Percentiles rank a stretch among this genome's conserved stretches.
Conservation (phyloP, 2,888 invertebrate genomes). For the Nudaria mundana region DNA sequence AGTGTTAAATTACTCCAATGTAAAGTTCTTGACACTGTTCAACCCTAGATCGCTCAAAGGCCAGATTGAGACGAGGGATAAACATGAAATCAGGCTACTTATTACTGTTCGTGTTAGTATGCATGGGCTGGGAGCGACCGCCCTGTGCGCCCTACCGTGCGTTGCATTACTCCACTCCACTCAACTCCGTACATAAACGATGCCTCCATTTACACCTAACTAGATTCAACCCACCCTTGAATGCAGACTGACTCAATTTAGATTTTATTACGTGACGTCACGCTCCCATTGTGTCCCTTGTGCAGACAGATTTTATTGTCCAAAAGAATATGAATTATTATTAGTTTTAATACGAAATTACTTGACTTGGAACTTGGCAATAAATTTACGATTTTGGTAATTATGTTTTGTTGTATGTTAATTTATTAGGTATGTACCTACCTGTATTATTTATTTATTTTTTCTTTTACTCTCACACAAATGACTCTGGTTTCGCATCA, state of each 20-base stretch:
- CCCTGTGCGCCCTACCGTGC: slow-evolving; percentile 46
- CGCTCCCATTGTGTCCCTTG: slow-evolving; percentile 15
- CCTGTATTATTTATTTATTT: no score
- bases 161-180: slow-evolving; percentile 48
- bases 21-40: no score
- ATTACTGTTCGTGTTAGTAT: slow-evolving; percentile 74
- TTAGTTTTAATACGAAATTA: no score
- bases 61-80: slow-evolving; percentile 42
- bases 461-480: no score
- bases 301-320: slow-evolving; percentile 14
- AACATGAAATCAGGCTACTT: slow-evolving; percentile 69
- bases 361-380: no score
- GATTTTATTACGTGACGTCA: slow-evolving; percentile 45
- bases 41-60: slow-evolving; percentile 11
- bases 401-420: no score
- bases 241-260: slow-evolving; percentile 51
- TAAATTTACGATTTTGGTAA: no score
- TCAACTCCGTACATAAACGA: slow-evolving; percentile 59
- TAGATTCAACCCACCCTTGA: slow-evolving; percentile 45
- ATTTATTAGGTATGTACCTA: no score
- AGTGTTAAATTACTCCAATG: no score
- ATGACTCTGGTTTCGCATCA: no score
- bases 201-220: slow-evolving; percentile 61
- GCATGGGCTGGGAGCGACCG: slow-evolving; percentile 74
- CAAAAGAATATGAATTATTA: neutral